Conservation (phyloP, 2,888 invertebrate genomes). For the Ferdinandea cuprea region DNA sequence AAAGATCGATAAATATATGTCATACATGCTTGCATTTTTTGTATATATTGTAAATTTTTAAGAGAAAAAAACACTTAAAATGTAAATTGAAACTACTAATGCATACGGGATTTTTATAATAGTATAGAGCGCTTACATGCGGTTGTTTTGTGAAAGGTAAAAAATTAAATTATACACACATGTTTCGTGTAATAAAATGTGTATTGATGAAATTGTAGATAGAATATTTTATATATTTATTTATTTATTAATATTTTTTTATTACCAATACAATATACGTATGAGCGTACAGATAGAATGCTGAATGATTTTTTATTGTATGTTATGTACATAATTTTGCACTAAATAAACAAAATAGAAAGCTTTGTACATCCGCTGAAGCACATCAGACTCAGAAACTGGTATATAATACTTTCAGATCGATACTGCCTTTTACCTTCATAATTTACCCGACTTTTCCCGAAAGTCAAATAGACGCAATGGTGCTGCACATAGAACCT, state of each 20-base stretch:
- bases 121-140: constrained; percentile 27
- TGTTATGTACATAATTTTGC: too few species aligned
- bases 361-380: too few species aligned
- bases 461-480: too few species aligned
- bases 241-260: neutral
- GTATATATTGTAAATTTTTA: constrained; percentile 63
- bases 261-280: neutral
- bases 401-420: too few species aligned
- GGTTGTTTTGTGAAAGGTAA: constrained; percentile 5
- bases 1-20: constrained; percentile 10
- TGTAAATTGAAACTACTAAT: constrained; percentile 61
- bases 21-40: constrained; percentile 10
- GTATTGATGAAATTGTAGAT: constrained; percentile 21
- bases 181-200: constrained; percentile 1
- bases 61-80: constrained; percentile 46
- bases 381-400: too few species aligned
- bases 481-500: too few species aligned
- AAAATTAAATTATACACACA: neutral
- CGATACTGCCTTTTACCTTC: too few species aligned
- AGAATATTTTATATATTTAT: constrained; percentile 1
- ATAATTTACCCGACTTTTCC: too few species aligned
- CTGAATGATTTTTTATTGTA: too few species aligned
- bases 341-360: too few species aligned
- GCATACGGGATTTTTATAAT: constrained; percentile 49
- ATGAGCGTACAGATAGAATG: neutral